A percentile compares a stretch with the other conserved stretches of the same genome.
phyloP scores from a whole-genome alignment of 2,113 vertebrate species.

The Galbula dea region DNA sequence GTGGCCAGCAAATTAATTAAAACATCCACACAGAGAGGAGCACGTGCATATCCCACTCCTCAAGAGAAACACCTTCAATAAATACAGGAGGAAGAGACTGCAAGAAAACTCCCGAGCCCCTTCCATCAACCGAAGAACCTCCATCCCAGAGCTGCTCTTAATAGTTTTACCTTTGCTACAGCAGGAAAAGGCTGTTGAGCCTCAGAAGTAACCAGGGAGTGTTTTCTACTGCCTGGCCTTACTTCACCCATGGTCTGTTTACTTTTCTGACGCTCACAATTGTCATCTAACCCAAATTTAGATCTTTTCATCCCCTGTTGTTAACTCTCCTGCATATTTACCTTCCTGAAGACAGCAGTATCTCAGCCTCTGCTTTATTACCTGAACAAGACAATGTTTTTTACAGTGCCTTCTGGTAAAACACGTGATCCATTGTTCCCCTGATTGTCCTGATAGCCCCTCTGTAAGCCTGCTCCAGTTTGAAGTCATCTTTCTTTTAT shows the following conservation, averaged over 20 bases:
- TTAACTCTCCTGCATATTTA: background rate
- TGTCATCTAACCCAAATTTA: background rate
- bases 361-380: background rate
- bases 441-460: background rate
- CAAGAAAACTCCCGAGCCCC: background rate
- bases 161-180: background rate
- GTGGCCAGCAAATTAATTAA: conserved; percentile 24
- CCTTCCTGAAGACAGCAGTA: background rate
- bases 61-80: background rate
- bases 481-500: background rate
- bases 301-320: background rate
- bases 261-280: background rate
- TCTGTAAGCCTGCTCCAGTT: background rate
- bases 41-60: background rate
- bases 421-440: accelerated
- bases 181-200: background rate
- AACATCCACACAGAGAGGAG: background rate
- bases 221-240: background rate
- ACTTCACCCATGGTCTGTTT: background rate
- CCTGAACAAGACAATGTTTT: background rate
- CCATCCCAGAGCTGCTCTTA: background rate
- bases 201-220: background rate
- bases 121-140: background rate
- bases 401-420: background rate
- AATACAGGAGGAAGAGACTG: background rate